Evolutionary conservation across 2,888 invertebrate genomes (phyloP).

Genomic region (Cistogaster globosa): DNA sequence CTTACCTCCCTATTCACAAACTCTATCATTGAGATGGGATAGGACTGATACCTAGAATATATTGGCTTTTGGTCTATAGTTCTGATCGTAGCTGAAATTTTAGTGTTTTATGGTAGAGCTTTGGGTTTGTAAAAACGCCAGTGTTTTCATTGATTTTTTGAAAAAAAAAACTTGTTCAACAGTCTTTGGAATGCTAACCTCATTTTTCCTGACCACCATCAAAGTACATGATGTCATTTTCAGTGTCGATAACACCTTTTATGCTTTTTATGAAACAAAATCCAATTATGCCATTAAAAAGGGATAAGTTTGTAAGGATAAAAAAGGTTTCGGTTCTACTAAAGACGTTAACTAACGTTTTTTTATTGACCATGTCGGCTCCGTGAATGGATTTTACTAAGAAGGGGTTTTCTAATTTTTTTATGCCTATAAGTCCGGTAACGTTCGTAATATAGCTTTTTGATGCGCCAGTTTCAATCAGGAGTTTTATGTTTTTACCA

Average conservation of each 20-base stretch:
- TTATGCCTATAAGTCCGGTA: background rate
- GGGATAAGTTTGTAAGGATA: background rate
- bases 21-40: too few relatives aligned
- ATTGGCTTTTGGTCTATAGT: too few relatives aligned
- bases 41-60: too few relatives aligned
- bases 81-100: too few relatives aligned
- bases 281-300: background rate
- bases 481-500: background rate
- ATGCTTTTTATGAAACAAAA: background rate
- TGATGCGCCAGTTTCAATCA: too few relatives aligned
- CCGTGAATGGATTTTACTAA: slow-evolving; percentile 16
- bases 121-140: slow-evolving; percentile 43
- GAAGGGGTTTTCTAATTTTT: background rate
- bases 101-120: too few relatives aligned
- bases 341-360: background rate
- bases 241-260: background rate
- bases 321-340: slow-evolving; percentile 1
- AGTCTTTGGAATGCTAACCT: background rate
- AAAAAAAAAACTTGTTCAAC: background rate
- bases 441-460: too few relatives aligned
- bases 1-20: too few relatives aligned
- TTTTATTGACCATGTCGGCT: background rate
- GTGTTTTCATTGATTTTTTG: background rate
- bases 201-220: background rate
- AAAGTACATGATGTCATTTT: background rate